Conservation (phyloP, 1,140 invertebrate genomes). For the Anastrepha obliqua region DNA sequence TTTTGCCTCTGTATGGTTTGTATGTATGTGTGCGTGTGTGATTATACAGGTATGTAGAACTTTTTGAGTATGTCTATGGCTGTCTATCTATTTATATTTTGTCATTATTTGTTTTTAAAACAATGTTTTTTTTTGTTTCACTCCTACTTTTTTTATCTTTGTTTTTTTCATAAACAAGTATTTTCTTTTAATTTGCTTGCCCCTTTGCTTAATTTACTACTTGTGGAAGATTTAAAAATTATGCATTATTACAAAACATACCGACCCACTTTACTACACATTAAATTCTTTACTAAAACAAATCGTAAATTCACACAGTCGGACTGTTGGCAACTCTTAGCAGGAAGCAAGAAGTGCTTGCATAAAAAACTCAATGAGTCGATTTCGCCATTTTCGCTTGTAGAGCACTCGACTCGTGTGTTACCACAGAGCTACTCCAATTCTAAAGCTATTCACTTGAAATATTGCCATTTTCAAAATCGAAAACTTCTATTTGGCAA, state of each 20-base stretch:
- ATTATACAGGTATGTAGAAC: too few species aligned
- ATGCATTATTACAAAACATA: slow-evolving; percentile 30
- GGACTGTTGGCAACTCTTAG: neutral
- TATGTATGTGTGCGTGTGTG: too few species aligned
- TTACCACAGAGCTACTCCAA: too few species aligned
- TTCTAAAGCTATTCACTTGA: too few species aligned
- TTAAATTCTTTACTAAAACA: neutral
- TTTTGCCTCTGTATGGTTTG: neutral
- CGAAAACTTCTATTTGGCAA: too few species aligned
- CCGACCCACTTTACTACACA: neutral
- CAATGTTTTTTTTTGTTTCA: neutral
- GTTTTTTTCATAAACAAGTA: neutral
- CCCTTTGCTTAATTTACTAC: neutral
- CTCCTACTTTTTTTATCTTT: neutral
- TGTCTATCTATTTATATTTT: neutral
- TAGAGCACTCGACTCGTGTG: too few species aligned
- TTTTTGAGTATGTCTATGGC: too few species aligned
- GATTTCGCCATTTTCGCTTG: too few species aligned
- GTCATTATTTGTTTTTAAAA: neutral
- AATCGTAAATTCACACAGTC: neutral
- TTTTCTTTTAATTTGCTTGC: neutral
- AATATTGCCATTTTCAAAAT: too few species aligned
- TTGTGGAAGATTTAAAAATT: neutral
- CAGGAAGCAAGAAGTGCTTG: neutral
- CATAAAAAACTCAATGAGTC: neutral